Percentiles rank a stretch among this genome's conserved stretches.
Evolutionary conservation across 2,888 invertebrate genomes (phyloP).

Genomic region (Pomacea canaliculata): DNA sequence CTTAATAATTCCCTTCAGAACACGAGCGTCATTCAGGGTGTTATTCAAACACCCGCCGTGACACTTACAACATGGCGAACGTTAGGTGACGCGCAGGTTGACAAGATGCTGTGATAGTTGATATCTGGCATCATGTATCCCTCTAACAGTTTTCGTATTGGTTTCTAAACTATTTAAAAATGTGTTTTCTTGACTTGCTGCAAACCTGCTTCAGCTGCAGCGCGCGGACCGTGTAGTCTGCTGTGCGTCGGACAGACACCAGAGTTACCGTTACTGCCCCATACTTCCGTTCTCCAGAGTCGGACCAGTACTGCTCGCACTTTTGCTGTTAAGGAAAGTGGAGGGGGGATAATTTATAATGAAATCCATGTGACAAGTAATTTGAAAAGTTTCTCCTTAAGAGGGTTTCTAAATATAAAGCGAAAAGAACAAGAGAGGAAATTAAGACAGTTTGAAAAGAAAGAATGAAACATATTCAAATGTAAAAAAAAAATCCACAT

Average conservation of each 20-base stretch:
- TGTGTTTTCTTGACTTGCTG: no score
- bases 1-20: no score
- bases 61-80: no score
- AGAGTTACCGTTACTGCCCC: constrained; percentile 23
- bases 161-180: no score
- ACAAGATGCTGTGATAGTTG: no score
- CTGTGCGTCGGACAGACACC: constrained; percentile 16
- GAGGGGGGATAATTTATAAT: no score
- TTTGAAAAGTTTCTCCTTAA: not conserved
- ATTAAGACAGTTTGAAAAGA: not conserved
- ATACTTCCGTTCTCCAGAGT: constrained; percentile 20
- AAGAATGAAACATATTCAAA: not conserved
- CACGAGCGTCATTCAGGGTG: no score
- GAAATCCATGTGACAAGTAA: not conserved
- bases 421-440: not conserved
- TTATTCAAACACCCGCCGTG: no score
- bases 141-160: no score
- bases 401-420: not conserved
- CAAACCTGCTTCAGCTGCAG: not conserved
- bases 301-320: constrained; percentile 27
- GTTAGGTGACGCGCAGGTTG: no score
- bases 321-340: constrained; percentile 12
- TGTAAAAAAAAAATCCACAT: no score
- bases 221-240: constrained; percentile 23
- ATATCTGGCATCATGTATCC: no score